Percentiles rank a stretch among this genome's conserved stretches.
These are phyloP conservation scores for Fregata magnificens DNA, from an alignment of 2,113 vertebrate species.

Conservation along the genomic window DNA sequence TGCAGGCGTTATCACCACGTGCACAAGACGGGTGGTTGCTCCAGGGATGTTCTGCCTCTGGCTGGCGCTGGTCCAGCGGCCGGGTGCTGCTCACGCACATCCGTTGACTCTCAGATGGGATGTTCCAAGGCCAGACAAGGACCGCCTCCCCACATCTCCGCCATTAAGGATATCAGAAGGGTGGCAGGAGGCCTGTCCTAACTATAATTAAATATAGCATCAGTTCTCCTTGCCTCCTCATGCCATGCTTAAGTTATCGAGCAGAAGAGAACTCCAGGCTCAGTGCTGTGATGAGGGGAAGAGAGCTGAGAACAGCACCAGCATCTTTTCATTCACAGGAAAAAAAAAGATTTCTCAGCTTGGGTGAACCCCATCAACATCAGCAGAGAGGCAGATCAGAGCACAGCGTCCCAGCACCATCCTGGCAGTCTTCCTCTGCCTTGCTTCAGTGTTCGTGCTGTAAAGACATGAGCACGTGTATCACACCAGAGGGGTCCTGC, in stretches of 20 bases:
- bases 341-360: background rate
- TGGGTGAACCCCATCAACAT: background rate
- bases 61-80: background rate
- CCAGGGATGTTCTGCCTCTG: background rate
- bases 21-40: background rate
- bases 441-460: background rate
- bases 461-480: background rate
- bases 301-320: background rate
- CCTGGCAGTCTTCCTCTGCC: background rate
- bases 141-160: background rate
- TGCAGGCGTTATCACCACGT: background rate
- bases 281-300: background rate
- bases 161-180: background rate
- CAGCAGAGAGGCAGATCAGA: background rate
- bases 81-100: constrained; percentile 2
- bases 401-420: background rate
- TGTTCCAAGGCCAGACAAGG: background rate
- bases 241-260: background rate
- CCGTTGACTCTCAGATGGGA: background rate
- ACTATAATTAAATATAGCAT: background rate
- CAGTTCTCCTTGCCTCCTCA: background rate
- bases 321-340: background rate
- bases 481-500: background rate
- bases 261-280: background rate
- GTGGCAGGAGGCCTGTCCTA: background rate